Evolutionary conservation across 2,888 invertebrate genomes (phyloP).

Genomic region (Morpho achilles): DNA sequence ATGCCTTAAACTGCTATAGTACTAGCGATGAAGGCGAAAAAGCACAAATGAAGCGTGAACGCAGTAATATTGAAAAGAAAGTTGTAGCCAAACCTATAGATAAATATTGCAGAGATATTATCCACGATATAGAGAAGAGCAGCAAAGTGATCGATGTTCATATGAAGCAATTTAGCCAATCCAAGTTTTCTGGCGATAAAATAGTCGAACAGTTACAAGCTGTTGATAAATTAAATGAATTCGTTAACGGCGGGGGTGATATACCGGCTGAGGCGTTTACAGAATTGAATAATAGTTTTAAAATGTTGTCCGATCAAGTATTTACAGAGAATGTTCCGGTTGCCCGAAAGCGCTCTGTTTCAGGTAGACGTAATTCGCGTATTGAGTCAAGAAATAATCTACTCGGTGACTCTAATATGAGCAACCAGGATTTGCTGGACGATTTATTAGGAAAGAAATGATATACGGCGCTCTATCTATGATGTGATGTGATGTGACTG

Average conservation of each 20-base stretch:
- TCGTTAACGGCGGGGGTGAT: slow-evolving; percentile 53
- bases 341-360: slow-evolving; percentile 53
- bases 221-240: slow-evolving; percentile 72
- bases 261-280: slow-evolving; percentile 51
- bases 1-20: slow-evolving; percentile 31
- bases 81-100: slow-evolving; percentile 54
- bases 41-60: slow-evolving; percentile 41
- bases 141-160: slow-evolving; percentile 72
- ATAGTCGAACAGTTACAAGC: slow-evolving; percentile 69
- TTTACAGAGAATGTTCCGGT: slow-evolving; percentile 39
- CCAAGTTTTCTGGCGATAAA: slow-evolving; percentile 67
- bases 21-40: slow-evolving; percentile 34
- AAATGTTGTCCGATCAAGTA: slow-evolving; percentile 58
- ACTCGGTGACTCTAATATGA: slow-evolving; percentile 59
- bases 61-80: slow-evolving; percentile 44
- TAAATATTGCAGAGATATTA: slow-evolving; percentile 66
- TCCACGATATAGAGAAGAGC: slow-evolving; percentile 66
- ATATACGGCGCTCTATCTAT: slow-evolving; percentile 35
- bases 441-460: slow-evolving; percentile 70
- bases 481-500: too few relatives aligned
- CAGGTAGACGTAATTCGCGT: slow-evolving; percentile 45
- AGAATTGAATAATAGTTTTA: slow-evolving; percentile 67
- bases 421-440: slow-evolving; percentile 63
- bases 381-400: slow-evolving; percentile 43
- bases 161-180: slow-evolving; percentile 64